Evolutionary conservation across 2,888 invertebrate species (phyloP), one percentile per base, ranked within the genome.

Genomic region (Limnephilus rhombicus): DNA sequence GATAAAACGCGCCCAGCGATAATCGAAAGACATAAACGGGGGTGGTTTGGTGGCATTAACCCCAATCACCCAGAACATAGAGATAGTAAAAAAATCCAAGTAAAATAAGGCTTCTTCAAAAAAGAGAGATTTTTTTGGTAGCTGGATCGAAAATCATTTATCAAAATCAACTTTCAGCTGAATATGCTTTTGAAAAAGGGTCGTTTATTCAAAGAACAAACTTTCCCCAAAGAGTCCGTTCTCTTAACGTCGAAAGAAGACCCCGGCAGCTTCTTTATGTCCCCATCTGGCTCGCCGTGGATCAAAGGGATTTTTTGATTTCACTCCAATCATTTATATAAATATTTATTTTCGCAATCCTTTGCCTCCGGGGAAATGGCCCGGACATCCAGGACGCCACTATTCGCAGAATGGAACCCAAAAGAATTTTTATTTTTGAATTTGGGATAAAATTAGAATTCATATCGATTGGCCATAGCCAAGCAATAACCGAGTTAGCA

Each of bases 1-100:
- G 24, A 68, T 68, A 68, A 68, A 68, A 68, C 2, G 24, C 68
- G 68, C 24, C 68, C 68, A 9, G 68, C 1, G 82, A 82, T 82
- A 82, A 82, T 82, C 82, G 82, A 82, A 82, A 82, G 82, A 82
- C 82, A 82, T 82, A 82, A 82, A 31, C 41, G 41, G 85, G 85
- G 37, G 41, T 31, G 31, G 34, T 34, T 34, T 15, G 85, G 34
- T 85, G 41, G 41, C 41, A 85, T 85, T 85, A 85, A 85, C 85
- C 85, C 85, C 85, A 85, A 82, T 18, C 85, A 41, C 24, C 85
- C 37, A 68, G 68, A 68, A 68, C 68, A 68, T 9, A 68, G n/a
- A 68, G 24, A 68, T 24, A 68, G 24, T 68, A 24, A 68, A 68
- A 31, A 68, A 68, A 68, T 68, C 68, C 68, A 68, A 68, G 68